These are phyloP conservation scores for Oostethus manadensis DNA, from an alignment of 2,113 vertebrate genomes.

Conservation along the genomic window DNA sequence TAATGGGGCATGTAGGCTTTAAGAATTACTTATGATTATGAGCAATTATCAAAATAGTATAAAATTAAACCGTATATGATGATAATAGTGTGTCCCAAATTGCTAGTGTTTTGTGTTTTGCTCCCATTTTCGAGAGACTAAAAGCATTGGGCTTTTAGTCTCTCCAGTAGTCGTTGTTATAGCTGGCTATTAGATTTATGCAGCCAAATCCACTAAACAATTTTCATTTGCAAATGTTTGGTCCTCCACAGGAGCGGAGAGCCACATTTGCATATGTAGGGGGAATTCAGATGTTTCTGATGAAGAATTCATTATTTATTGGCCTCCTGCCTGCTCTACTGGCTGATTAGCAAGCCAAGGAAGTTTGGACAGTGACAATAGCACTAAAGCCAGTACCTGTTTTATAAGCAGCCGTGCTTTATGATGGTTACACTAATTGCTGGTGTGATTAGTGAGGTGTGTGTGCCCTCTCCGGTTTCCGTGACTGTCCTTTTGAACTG, in stretches of 20 bases:
- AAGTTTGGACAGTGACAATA: constrained; percentile 49
- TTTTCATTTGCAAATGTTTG: constrained; percentile 63
- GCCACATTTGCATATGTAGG: constrained; percentile 22
- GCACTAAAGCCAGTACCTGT: constrained; percentile 57
- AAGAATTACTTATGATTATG: too few relatives aligned
- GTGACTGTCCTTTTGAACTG: constrained; percentile 45
- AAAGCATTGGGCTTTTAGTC: constrained; percentile 9
- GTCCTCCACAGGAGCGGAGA: constrained; percentile 41
- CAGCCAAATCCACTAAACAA: constrained; percentile 53
- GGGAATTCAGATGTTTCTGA: constrained; percentile 51
- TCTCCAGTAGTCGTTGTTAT: constrained; percentile 5
- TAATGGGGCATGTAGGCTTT: too few relatives aligned
- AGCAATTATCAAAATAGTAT: too few relatives aligned
- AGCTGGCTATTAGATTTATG: constrained; percentile 31
- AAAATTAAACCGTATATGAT: too few relatives aligned
- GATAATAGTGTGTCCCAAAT: constrained; percentile 1
- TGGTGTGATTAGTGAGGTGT: constrained; percentile 68
- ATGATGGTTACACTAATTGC: constrained; percentile 66
- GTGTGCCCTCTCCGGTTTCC: constrained; percentile 42
- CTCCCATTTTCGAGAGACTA: neutral
- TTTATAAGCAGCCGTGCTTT: constrained; percentile 62
- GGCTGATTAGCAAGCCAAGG: constrained; percentile 56
- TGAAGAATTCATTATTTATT: constrained; percentile 54
- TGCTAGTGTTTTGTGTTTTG: constrained; percentile 2
- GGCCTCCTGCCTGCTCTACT: constrained; percentile 22